Percentiles rank a stretch among this genome's conserved stretches.
phyloP scores from a whole-genome alignment of 2,888 invertebrate species.

The Erebia ligea region DNA sequence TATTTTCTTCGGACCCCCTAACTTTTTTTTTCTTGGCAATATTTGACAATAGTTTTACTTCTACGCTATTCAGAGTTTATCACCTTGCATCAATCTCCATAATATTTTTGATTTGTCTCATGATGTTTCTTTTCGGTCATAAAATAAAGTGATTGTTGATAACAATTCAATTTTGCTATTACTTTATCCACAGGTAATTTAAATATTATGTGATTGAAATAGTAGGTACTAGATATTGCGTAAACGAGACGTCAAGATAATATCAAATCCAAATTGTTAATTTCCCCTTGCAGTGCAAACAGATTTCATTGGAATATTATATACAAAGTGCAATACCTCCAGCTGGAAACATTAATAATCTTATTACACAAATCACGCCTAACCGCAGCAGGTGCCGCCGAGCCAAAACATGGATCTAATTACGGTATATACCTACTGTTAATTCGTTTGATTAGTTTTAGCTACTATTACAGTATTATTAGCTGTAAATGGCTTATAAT shows the following conservation, averaged over 20 bases:
- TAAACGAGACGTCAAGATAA: neutral
- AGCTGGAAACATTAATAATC: conserved; percentile 28
- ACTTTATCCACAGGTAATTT: too few species aligned
- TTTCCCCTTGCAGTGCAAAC: neutral
- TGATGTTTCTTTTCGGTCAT: too few species aligned
- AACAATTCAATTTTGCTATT: too few species aligned
- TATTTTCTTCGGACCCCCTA: too few species aligned
- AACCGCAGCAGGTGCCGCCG: conserved; percentile 28
- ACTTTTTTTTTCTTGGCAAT: too few species aligned
- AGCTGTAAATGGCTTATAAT: conserved; percentile 1
- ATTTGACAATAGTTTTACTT: too few species aligned
- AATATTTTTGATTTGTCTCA: too few species aligned
- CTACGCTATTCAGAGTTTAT: too few species aligned
- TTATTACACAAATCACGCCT: conserved; percentile 32
- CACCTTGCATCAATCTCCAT: too few species aligned
- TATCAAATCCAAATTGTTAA: neutral
- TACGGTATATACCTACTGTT: conserved; percentile 19
- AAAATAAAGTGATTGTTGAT: too few species aligned
- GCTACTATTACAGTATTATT: neutral
- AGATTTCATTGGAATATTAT: neutral
- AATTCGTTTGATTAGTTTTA: conserved; percentile 31
- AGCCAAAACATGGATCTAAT: conserved; percentile 29
- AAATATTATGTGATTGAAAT: too few species aligned
- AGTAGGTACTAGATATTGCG: neutral
- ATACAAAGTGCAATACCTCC: conserved; percentile 15